Evolutionary conservation across 2,888 invertebrate species (phyloP), one percentile per base, ranked within the genome.

Genomic region (Acrocera orbiculus): DNA sequence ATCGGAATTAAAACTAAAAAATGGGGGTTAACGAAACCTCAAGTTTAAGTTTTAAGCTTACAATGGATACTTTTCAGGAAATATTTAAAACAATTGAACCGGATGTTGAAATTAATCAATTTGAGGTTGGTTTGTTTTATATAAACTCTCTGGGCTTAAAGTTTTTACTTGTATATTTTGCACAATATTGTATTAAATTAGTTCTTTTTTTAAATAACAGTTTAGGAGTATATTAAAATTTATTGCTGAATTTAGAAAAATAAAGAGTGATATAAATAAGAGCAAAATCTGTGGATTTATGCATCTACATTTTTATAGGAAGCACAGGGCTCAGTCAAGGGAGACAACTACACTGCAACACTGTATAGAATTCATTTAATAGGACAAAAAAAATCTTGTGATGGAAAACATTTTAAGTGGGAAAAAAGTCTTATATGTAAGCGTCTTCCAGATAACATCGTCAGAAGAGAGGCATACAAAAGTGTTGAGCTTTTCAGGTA

Each of bases 321-420:
- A 39, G 69, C 71, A 11, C 72, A 67, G 4, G 78, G 76, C n/a
- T 72, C 77, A 0, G 75, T 72, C 36, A 63, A 76, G 32, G 78
- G 78, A 1, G 78, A 78, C 47, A 78, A 78, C 53, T 78, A 78
- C 48, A 77, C 76, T 0, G 76, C 78, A 7, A 73, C 74, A 64
- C 61, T 78, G 6, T 78, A 76, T 53, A 65, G 78, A 10, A 64
- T 76, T 35, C 61, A 65, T 2, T 54, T 75, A 4, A 69, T 65
- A 43, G 77, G 77, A 20, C 49, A 51, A 29, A 44, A 50, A 8
- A 47, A 49, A 16, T 40, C 40, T 32, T 34, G 42, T 10, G 45
- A 42, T 17, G 54, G 48, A 8, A 49, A 51, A 39, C 62, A 63
- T 36, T 56, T 63, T 30, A 65, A 67, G n/a, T 78, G 76, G 73